Conservation (phyloP, 2,113 vertebrate genomes). For the Hypomesus transpacificus region DNA sequence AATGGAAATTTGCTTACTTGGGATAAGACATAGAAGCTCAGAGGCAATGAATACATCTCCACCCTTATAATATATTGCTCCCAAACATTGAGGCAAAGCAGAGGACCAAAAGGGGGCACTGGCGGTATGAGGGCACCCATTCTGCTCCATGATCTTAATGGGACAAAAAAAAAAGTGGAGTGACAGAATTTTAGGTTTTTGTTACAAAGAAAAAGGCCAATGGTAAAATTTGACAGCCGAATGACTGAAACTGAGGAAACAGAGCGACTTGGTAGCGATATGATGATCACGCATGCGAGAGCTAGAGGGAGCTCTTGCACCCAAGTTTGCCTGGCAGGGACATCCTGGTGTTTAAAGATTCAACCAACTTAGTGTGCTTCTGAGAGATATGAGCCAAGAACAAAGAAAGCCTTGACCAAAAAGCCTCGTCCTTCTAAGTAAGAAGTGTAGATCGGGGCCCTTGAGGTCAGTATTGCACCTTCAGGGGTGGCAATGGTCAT, state of each 20-base stretch:
- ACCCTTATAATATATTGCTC: conserved; percentile 43
- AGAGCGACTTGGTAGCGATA: conserved; percentile 61
- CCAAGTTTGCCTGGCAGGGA: conserved; percentile 22
- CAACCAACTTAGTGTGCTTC: conserved; percentile 59
- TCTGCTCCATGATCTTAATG: conserved; percentile 37
- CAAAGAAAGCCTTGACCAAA: conserved; percentile 18
- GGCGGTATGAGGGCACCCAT: conserved; percentile 54
- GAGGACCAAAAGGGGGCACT: conserved; percentile 56
- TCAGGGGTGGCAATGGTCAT: conserved; percentile 68
- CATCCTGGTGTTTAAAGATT: conserved; percentile 38
- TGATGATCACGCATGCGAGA: conserved; percentile 25
- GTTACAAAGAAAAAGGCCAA: conserved; percentile 18
- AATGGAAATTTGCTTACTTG: conserved; percentile 50
- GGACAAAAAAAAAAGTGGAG: conserved; percentile 44
- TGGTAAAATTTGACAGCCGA: no score
- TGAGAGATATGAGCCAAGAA: conserved; percentile 45
- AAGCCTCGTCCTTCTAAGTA: conserved; percentile 38
- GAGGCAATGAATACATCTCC: conserved; percentile 33
- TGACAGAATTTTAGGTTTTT: conserved; percentile 32
- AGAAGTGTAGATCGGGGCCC: conserved; percentile 41
- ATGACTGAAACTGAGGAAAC: conserved; percentile 47
- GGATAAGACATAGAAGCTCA: conserved; percentile 45
- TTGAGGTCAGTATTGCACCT: conserved; percentile 64
- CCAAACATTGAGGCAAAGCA: conserved; percentile 54
- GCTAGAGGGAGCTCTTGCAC: conserved; percentile 48